These are phyloP conservation scores for Egretta garzetta DNA, from an alignment of 2,113 vertebrate species.

Conservation along the genomic window DNA sequence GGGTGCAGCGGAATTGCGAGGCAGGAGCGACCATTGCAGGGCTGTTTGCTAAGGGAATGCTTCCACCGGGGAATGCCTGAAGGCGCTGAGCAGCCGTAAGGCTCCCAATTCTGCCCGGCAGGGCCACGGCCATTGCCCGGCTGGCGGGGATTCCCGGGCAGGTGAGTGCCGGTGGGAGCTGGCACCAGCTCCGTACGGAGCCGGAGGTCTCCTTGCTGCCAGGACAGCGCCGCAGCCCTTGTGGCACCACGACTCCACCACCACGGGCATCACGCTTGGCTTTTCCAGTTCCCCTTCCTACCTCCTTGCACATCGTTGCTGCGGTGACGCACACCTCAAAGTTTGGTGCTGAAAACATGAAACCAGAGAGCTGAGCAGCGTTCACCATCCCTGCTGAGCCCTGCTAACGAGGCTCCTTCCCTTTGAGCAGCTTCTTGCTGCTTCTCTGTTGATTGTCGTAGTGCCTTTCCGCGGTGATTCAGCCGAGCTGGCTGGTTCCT, in stretches of 20 bases:
- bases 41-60: not conserved
- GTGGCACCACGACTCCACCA: accelerated
- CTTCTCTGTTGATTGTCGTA: not conserved
- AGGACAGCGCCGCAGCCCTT: not conserved
- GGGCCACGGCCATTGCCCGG: not conserved
- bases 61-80: not conserved
- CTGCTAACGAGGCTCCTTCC: not conserved
- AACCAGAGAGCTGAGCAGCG: not conserved
- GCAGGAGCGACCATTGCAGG: not conserved
- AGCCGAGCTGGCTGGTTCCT: not conserved
- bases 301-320: accelerated
- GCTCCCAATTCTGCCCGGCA: not conserved
- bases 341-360: not conserved
- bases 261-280: accelerated
- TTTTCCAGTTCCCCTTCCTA: not conserved
- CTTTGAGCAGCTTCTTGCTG: not conserved
- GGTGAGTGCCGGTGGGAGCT: accelerated
- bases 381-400: not conserved
- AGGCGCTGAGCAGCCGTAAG: not conserved
- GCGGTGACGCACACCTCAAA: accelerated
- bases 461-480: not conserved
- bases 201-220: not conserved
- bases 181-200: accelerated
- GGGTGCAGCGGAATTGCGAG: not conserved
- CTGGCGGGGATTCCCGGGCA: not conserved